Evolutionary conservation across 2,797 vertebrate genomes (phyloP), one percentile per base, ranked within the genome.

Genomic region (Loris lydekkerianus): DNA sequence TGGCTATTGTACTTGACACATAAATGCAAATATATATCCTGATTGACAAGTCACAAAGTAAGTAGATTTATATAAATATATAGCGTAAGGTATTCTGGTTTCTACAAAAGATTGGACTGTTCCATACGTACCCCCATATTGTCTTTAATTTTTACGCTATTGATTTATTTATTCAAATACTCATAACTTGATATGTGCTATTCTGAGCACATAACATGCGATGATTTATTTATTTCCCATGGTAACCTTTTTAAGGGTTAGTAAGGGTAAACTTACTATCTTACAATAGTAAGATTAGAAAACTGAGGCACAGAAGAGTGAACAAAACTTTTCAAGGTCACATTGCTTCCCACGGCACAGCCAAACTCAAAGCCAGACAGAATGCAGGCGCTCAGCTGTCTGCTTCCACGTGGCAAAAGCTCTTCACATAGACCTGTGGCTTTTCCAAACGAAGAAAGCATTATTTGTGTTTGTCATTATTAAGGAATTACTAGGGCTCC

Each of bases 91-190:
- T 82, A 20, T 78, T 82, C 92, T 93, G 14, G 27, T 72, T 67
- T 31, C 46, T 65, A 9, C 27, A 65, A 73, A 9, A 95, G 43
- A 82, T 77, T 93, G 43, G 92, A 61, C 87, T 83, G 89, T 76
- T 88, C 31, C 34, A 5, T 81, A 53, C 25, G 61, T 73, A 2
- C 2, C 21, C n/a, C 21, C 4, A 21, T 82, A 37, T 20, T 88
- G 25, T 82, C 61, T 91, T 92, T 91, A 21, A 82, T 67, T 94
- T 95, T 92, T 56, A 72, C 86, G 77, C 56, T 95, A 14, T 85
- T 65, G 11, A 61, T 89, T 91, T 85, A 76, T 49, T 76, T 72
- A 94, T 95, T 95, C 17, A 87, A 80, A 40, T 70, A 82, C 2
- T 75, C 31, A 60, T 10, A 63, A 18, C 23, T 58, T 88, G 9